Evolutionary conservation across 2,113 vertebrate species (phyloP), one percentile per base, ranked within the genome.

Genomic region (Sander lucioperca): DNA sequence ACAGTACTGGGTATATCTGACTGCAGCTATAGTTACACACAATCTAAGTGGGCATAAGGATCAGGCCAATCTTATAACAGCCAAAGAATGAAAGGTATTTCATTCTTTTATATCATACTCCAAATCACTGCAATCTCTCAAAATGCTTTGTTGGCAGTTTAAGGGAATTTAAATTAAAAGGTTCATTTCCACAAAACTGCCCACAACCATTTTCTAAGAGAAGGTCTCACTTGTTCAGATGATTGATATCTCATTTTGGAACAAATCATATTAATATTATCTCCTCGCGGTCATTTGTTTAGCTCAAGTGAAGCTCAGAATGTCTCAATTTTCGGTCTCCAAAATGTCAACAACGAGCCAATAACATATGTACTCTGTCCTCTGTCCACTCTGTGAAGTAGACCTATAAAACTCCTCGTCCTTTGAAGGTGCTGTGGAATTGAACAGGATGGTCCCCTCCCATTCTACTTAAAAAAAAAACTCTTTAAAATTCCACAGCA

Each of bases 351-450:
- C 74, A 86, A 74, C 54, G 61, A 83, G 79, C 48, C 1, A 33
- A 54, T 79, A 61, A 77, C 75, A 79, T 68, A 56, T 85, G 85
- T 53, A 88, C 89, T 88, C 89, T 91, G 79, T 84, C 86, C 89
- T 88, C 89, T 91, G 79, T 84, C 86, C 87, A 79, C 80, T 80
- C 50, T 70, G 68, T 74, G 73, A 87, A 70, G 77, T 11, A 73
- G 54, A 56, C 84, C 82, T 77, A 88, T 91, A 92, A 92, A 91
- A 85, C 12, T 13, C n/a, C 23, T 50, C 54, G 21, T 56, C 73
- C 83, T 93, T 91, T 92, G 86, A 95, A 93, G 90, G 78, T 75
- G 81, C 66, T 74, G 83, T 80, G 62, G 80, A 88, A 79, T 45
- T 79, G 73, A 79, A 91, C 78, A 61, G 48, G 83, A 77, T 54